Evolutionary conservation across 2,113 vertebrate genomes (phyloP).

Genomic region (Colinus virginianus): DNA sequence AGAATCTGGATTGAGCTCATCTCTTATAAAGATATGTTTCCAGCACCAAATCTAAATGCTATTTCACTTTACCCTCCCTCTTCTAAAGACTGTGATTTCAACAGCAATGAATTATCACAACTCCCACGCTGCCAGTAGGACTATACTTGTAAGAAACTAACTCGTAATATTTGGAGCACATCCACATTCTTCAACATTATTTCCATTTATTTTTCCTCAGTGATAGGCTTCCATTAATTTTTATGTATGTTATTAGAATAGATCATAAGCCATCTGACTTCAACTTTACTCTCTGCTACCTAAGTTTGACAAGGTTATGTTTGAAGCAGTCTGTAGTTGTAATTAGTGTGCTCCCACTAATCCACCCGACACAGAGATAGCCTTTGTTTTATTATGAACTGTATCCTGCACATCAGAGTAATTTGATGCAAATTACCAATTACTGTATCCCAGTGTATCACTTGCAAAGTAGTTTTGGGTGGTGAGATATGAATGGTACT

Average conservation of each 20-base stretch:
- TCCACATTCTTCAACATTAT: not conserved
- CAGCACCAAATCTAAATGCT: not conserved
- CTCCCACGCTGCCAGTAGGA: not conserved
- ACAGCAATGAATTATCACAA: slow-evolving; percentile 13
- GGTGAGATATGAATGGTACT: not conserved
- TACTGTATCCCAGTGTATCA: not conserved
- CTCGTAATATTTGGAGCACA: slow-evolving; percentile 4
- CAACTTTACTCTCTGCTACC: slow-evolving; percentile 10
- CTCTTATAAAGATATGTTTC: not conserved
- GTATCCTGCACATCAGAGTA: not conserved
- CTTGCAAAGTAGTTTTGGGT: not conserved
- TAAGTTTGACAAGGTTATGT: not conserved
- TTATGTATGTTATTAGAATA: not conserved
- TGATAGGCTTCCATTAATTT: not conserved
- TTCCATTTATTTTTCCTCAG: not conserved
- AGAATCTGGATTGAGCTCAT: slow-evolving; percentile 9
- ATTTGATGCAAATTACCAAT: slow-evolving; percentile 22
- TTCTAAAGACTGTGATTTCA: slow-evolving; percentile 10
- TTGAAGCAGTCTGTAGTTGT: slow-evolving; percentile 11
- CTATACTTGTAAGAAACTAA: not conserved
- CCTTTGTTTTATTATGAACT: slow-evolving; percentile 26
- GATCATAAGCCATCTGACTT: slow-evolving; percentile 27
- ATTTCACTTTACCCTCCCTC: not conserved
- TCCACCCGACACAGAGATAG: not conserved
- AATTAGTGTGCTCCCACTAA: slow-evolving; percentile 56